A percentile compares a stretch with the other conserved stretches of the same genome.
Evolutionary conservation across 2,113 vertebrate species (phyloP).

Genomic region (Ophiodon elongatus): DNA sequence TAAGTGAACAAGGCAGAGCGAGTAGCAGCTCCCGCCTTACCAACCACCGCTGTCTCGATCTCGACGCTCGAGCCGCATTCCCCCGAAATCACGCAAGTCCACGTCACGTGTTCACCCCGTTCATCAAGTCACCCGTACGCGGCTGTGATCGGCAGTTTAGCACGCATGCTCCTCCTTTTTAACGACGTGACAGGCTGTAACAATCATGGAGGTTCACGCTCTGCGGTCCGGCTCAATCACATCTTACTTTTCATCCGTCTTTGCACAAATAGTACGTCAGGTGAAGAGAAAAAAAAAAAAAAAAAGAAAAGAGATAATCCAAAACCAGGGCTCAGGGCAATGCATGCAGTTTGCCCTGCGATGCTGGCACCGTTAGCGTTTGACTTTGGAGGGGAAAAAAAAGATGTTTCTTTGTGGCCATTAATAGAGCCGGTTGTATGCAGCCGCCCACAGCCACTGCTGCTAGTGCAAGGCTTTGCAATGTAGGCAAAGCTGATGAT

Average conservation of each 20-base stretch:
- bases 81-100: constrained; percentile 10
- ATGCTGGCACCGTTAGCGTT: constrained; percentile 58
- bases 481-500: constrained; percentile 56
- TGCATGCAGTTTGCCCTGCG: constrained; percentile 79
- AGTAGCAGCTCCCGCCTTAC: constrained; percentile 49
- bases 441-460: constrained; percentile 55
- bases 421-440: constrained; percentile 56
- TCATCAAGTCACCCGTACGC: constrained; percentile 35
- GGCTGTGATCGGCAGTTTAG: constrained; percentile 48
- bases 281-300: constrained; percentile 45
- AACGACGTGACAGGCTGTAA: constrained; percentile 51
- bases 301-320: constrained; percentile 44
- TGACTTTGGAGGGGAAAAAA: constrained; percentile 27
- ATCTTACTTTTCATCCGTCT: constrained; percentile 43
- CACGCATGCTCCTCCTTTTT: constrained; percentile 68
- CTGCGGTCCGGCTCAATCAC: constrained; percentile 27
- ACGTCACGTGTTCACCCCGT: constrained; percentile 17
- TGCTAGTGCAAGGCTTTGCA: constrained; percentile 63
- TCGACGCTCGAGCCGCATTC: constrained; percentile 19
- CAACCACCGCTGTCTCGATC: constrained; percentile 17
- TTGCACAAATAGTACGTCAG: constrained; percentile 67
- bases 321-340: constrained; percentile 68
- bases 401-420: constrained; percentile 59
- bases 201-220: constrained; percentile 9
- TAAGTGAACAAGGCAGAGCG: background rate